Evolutionary conservation across 2,888 invertebrate genomes (phyloP), one percentile per base, ranked within the genome.

Genomic region (Andrena bicolor): DNA sequence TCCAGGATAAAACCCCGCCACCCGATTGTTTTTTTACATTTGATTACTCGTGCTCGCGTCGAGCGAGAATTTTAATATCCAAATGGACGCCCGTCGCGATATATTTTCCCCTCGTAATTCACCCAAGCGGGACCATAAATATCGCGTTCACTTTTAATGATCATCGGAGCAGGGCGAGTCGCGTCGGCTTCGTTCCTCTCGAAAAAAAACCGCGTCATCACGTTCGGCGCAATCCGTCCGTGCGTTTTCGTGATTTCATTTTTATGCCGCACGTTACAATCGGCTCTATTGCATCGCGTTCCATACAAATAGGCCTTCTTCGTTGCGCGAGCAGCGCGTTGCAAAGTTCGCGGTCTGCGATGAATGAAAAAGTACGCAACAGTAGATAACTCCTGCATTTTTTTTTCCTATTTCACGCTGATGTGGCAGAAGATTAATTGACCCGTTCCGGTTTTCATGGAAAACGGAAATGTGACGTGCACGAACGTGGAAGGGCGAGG

Each of bases 11-110:
- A 74, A 74, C 51, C 56, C 58, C 7, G 48, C 13, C 20, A 26
- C 13, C 48, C 30, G 13, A 61, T 71, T 71, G 23, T 61, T 61
- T 61, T 35, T 32, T 8, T 32, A 2, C 65, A 51, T 70, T 76
- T 70, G 70, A 70, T 76, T 63, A 56, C 23, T 30, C 35, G 61
- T 16, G 20, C 1, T 3, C 10, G 8, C 10, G n/a, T n/a, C 23
- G 63, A 26, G 13, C 30, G 61, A 20, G 13, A 30, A 63, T 66
- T 51, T 51, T 71, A 4, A 61, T 58, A 30, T 49, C 58, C 10
- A 48, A 73, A 56, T 48, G 64, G 64, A 73, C 49, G 20, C 64
- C 20, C 61, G 20, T 8, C 51, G 51, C 51, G 20, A 51, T 51
- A 51, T 51, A 51, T 51, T 51, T 51, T 4, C n/a, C 28, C 13